Evolutionary conservation across 2,113 vertebrate genomes (phyloP).

Genomic region (Smithornis capensis): DNA sequence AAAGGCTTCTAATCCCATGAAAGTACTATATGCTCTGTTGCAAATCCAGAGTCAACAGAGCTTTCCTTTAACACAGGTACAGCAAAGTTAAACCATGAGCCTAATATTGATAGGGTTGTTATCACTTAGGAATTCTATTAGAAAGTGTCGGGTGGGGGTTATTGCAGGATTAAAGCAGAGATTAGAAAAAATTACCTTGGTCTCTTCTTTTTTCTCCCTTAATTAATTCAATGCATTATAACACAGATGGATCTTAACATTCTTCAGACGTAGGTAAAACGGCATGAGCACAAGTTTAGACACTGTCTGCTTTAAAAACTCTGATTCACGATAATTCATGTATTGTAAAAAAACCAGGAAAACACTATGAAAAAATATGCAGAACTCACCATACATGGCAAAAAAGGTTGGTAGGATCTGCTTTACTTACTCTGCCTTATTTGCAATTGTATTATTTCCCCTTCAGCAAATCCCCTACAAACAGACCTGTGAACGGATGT

Average conservation of each 20-base stretch:
- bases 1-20: constrained; percentile 34
- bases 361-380: neutral
- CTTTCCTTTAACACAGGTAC: constrained; percentile 17
- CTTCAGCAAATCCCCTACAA: neutral
- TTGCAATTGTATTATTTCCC: neutral
- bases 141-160: neutral
- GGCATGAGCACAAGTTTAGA: neutral
- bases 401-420: neutral
- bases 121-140: constrained; percentile 1
- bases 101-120: neutral
- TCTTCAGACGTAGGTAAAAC: neutral
- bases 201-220: neutral
- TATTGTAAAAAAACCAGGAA: neutral
- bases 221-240: neutral
- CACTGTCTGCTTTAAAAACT: neutral
- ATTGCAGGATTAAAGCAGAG: constrained; percentile 7
- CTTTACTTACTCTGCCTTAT: neutral
- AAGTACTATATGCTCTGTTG: neutral
- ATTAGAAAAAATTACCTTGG: neutral
- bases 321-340: neutral
- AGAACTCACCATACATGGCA: neutral
- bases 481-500: neutral
- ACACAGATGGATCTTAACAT: neutral
- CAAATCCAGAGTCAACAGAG: constrained; percentile 31
- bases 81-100: neutral